These are phyloP conservation scores for Cheirogaleus major DNA, from an alignment of 2,797 vertebrate genomes.

Conservation along the genomic window DNA sequence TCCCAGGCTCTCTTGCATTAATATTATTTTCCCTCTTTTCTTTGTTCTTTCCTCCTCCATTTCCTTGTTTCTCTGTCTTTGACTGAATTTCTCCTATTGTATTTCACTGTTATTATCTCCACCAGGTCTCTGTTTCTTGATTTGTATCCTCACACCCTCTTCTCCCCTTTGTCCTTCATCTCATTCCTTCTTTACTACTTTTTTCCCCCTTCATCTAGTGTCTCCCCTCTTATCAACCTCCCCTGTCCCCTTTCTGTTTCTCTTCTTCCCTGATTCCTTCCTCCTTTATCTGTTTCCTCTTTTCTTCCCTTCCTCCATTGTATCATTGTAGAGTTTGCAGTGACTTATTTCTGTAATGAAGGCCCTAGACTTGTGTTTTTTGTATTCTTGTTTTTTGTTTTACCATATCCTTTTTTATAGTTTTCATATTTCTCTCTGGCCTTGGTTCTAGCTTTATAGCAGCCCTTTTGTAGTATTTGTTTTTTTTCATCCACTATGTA, in stretches of 20 bases:
- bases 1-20: neutral
- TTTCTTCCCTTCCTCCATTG: neutral
- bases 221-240: neutral
- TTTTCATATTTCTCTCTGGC: slow-evolving; percentile 1
- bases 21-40: neutral
- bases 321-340: neutral
- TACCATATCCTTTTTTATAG: neutral
- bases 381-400: slow-evolving; percentile 2
- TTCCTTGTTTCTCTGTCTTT: neutral
- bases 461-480: neutral
- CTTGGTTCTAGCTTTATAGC: neutral
- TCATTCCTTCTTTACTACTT: neutral
- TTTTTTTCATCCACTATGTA: neutral
- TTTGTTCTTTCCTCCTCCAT: neutral
- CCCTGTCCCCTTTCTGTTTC: neutral
- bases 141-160: neutral
- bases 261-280: neutral
- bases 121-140: neutral
- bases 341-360: neutral
- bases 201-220: neutral
- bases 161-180: neutral
- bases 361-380: neutral
- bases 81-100: neutral
- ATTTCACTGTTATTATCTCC: neutral
- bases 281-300: neutral